Percentiles rank a stretch among this genome's conserved stretches.
Evolutionary conservation across 2,113 vertebrate genomes (phyloP).

Genomic region (Galbula dea): DNA sequence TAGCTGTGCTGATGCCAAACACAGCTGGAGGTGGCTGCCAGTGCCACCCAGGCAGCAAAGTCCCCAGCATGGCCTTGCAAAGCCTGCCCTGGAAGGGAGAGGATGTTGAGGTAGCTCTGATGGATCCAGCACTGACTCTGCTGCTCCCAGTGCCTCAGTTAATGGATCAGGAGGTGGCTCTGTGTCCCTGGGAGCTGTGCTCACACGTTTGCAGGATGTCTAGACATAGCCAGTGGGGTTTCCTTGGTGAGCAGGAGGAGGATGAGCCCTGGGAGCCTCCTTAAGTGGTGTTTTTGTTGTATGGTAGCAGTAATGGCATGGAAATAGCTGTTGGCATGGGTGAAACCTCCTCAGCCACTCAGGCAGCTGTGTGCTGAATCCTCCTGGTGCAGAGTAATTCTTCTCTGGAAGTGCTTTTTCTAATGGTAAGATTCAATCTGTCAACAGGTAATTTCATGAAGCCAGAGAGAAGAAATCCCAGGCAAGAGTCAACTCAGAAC

Average conservation of each 20-base stretch:
- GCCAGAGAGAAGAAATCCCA: neutral
- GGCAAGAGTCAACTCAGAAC: neutral
- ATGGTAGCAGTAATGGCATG: neutral
- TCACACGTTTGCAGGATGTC: neutral
- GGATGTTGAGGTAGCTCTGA: neutral
- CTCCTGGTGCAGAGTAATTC: neutral
- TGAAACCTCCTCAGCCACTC: neutral
- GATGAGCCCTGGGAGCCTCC: neutral
- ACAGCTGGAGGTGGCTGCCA: neutral
- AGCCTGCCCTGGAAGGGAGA: neutral
- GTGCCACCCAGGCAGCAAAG: neutral
- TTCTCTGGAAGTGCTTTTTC: neutral
- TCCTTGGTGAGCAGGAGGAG: neutral
- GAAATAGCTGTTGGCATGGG: neutral
- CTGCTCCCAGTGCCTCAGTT: neutral
- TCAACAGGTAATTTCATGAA: slow-evolving; percentile 25
- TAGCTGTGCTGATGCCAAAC: accelerated
- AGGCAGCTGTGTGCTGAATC: neutral
- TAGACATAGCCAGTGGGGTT: neutral
- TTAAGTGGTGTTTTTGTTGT: neutral
- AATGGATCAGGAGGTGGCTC: neutral
- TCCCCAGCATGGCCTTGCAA: accelerated
- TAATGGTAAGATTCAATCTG: slow-evolving; percentile 3
- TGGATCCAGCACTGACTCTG: neutral
- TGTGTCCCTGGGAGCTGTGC: neutral